phyloP scores from a whole-genome alignment of 2,113 vertebrate species.

The Bufo gargarizans region DNA sequence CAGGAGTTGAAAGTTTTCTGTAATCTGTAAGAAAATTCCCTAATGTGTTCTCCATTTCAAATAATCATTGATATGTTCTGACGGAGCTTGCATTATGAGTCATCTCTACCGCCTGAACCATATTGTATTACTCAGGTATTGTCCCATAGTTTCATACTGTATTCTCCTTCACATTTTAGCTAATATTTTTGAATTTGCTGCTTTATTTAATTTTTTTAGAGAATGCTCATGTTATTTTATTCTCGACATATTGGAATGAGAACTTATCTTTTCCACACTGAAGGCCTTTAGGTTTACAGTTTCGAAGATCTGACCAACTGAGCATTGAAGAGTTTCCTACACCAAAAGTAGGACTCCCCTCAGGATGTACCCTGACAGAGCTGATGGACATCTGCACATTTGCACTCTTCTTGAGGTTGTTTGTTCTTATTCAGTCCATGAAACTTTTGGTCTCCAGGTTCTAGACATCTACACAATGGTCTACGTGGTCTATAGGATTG shows the following conservation, averaged over 20 bases:
- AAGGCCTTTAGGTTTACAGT: too few relatives aligned
- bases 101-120: not conserved
- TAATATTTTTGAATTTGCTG: too few relatives aligned
- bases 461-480: not conserved
- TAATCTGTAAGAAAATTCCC: not conserved
- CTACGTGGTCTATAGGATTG: not conserved
- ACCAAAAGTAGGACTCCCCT: not conserved
- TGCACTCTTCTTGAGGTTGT: not conserved
- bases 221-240: not conserved
- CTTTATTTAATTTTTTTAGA: not conserved
- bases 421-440: not conserved
- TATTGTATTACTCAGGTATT: conserved; percentile 23
- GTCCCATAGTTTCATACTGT: not conserved
- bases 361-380: not conserved
- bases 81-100: not conserved
- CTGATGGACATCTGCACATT: not conserved
- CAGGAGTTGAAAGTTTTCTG: not conserved
- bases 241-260: not conserved
- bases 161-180: not conserved
- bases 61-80: conserved; percentile 25
- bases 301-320: too few relatives aligned
- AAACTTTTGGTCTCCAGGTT: not conserved
- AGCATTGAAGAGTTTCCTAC: not conserved
- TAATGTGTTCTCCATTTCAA: conserved; percentile 11
- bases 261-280: too few relatives aligned